Base-by-base conservation (phyloP, 2,113 vertebrate species). In the Hemiscyllium ocellatum region DNA sequence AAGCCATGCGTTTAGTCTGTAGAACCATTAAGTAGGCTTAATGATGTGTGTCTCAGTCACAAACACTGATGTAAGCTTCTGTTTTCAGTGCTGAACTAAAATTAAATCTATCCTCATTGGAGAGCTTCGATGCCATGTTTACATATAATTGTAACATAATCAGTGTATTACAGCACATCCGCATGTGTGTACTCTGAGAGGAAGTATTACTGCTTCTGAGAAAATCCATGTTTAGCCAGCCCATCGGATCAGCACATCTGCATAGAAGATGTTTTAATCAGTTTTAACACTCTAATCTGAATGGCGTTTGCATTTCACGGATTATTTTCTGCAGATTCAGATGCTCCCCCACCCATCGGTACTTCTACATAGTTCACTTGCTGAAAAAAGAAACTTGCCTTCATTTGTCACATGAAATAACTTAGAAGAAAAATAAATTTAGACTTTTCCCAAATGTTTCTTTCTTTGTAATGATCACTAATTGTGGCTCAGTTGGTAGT, bases 121-220 rank as follows among this genome's bases (percentile, higher is more conserved):
- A 37, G 72, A 95, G 95, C 95, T 96, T 96, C 96, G 96, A 52
- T 97, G 97, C 96, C 97, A 98, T 98, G 97, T 98, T 98, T 98
- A 98, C 98, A 98, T 98, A 97, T 97, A 97, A 98, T 98, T 98
- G 98, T 98, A 97, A 97, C 98, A 98, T 99, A 98, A 98, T 98
- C 98, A 96, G 96, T 6, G 97, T 98, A 98, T 98, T 98, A 98
- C 98, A 98, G 97, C 97, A 97, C 95, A 86, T 70, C 87, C 96
- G 96, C 96, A 96, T 96, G 65, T 94, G 90, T 68, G n/a, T 68
- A 70, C 66, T 61, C 52, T 5, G 87, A 29, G 15, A 68, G 65
- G 66, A 26, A 37, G 91, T 37, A 42, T 68, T 94, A 37, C 65
- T 69, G 65, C 70, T 94, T 94, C 91, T 68, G 91, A 94, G 65